A percentile compares a stretch with the other conserved stretches of the same genome.
These are phyloP conservation scores for Chrysomallon squamiferum DNA, from an alignment of 1,140 invertebrate genomes.

Conservation along the genomic window DNA sequence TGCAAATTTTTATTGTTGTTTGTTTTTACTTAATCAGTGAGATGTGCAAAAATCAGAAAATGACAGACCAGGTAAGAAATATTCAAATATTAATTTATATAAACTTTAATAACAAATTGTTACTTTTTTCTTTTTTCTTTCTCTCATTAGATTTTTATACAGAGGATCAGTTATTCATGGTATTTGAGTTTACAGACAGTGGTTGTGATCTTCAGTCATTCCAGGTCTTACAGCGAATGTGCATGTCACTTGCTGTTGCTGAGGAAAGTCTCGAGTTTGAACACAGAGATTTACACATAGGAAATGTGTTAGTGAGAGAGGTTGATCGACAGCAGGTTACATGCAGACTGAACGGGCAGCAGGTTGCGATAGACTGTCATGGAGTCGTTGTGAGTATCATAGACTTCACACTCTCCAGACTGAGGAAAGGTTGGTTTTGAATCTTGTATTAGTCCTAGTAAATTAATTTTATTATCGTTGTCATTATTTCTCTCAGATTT, in stretches of 20 bases:
- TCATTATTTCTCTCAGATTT: too few relatives aligned
- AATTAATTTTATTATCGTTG: neutral
- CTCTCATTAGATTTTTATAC: constrained; percentile 62
- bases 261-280: constrained; percentile 86
- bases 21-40: constrained; percentile 85
- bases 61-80: constrained; percentile 54
- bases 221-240: constrained; percentile 63
- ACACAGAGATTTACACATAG: constrained; percentile 91
- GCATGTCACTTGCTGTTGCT: constrained; percentile 75
- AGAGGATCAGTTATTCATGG: constrained; percentile 77
- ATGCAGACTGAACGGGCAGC: constrained; percentile 67
- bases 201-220: constrained; percentile 82
- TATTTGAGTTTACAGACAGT: constrained; percentile 82
- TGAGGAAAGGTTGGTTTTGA: constrained; percentile 68
- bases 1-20: too few relatives aligned
- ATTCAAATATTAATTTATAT: too few relatives aligned
- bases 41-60: constrained; percentile 68
- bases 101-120: too few relatives aligned
- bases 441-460: too few relatives aligned
- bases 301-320: constrained; percentile 81
- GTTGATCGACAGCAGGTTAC: constrained; percentile 65
- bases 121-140: neutral
- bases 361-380: constrained; percentile 62
- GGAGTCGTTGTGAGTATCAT: constrained; percentile 79
- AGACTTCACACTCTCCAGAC: constrained; percentile 90